These are phyloP conservation scores for Dinothrombium tinctorium DNA, from an alignment of 1,140 invertebrate species.

Conservation along the genomic window DNA sequence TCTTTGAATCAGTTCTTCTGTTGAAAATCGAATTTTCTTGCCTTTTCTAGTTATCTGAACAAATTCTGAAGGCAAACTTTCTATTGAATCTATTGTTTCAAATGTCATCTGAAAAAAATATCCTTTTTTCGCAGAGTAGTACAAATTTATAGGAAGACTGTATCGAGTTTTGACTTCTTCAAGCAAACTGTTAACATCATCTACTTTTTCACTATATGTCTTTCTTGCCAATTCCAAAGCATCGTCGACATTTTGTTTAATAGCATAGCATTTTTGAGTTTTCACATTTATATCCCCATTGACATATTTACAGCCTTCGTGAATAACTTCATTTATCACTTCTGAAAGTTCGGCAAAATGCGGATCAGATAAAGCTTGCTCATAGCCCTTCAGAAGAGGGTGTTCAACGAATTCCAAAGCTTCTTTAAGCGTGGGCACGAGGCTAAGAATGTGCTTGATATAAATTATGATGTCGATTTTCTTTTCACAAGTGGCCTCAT, in stretches of 20 bases:
- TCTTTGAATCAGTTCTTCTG: slow-evolving; percentile 34
- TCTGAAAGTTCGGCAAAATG: slow-evolving; percentile 32
- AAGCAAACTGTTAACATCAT: slow-evolving; percentile 40
- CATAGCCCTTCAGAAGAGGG: slow-evolving; percentile 32
- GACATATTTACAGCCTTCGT: slow-evolving; percentile 42
- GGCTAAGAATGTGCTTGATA: slow-evolving; percentile 48
- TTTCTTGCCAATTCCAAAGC: slow-evolving; percentile 49
- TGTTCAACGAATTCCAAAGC: slow-evolving; percentile 31
- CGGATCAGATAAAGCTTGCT: slow-evolving; percentile 27
- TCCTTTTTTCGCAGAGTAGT: slow-evolving; percentile 38
- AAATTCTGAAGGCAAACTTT: slow-evolving; percentile 34
- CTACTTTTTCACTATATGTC: slow-evolving; percentile 47
- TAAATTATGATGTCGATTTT: slow-evolving; percentile 52
- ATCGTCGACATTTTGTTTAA: slow-evolving; percentile 23
- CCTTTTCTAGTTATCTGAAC: slow-evolving; percentile 37
- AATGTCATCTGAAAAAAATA: slow-evolving; percentile 43
- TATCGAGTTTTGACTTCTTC: neutral
- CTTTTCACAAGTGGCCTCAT: slow-evolving; percentile 33
- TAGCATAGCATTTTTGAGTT: slow-evolving; percentile 37
- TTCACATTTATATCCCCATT: slow-evolving; percentile 37
- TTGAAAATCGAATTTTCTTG: slow-evolving; percentile 44
- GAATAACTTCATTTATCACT: slow-evolving; percentile 38
- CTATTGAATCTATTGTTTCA: slow-evolving; percentile 18
- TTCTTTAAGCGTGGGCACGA: slow-evolving; percentile 37
- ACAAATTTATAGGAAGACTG: slow-evolving; percentile 26